A percentile compares a stretch with the other conserved stretches of the same genome.
Evolutionary conservation across 2,113 vertebrate genomes (phyloP).

Genomic region (Pachypanchax playfairii): DNA sequence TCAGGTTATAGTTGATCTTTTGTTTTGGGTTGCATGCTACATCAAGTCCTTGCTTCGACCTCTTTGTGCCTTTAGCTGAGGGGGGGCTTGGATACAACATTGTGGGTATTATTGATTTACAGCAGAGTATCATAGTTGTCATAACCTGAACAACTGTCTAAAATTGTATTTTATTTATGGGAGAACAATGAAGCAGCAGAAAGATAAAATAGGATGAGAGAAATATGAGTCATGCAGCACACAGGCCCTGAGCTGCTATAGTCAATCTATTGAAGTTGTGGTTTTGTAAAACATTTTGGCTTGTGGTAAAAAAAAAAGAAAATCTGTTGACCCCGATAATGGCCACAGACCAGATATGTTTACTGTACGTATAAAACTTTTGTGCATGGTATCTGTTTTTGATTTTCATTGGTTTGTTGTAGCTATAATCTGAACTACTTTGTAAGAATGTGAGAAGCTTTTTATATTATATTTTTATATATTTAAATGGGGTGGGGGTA

Average conservation of each 20-base stretch:
- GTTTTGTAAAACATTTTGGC: constrained; percentile 3
- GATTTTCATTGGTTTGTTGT: not conserved
- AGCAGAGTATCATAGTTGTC: no score
- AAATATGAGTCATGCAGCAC: not conserved
- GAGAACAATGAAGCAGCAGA: not conserved
- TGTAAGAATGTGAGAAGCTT: no score
- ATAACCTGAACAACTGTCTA: no score
- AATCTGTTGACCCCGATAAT: not conserved
- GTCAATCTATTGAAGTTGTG: not conserved
- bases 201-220: not conserved
- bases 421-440: no score
- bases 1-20: not conserved
- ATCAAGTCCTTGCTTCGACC: no score
- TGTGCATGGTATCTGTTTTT: not conserved
- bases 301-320: constrained; percentile 14
- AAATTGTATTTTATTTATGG: no score
- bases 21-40: not conserved
- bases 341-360: not conserved
- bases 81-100: no score
- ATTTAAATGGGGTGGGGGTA: no score
- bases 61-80: no score
- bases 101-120: no score
- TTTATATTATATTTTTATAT: no score
- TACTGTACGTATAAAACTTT: not conserved
- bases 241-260: no score